Evolutionary conservation across 2,113 vertebrate species (phyloP).

Genomic region (Odontophorus gujanensis): DNA sequence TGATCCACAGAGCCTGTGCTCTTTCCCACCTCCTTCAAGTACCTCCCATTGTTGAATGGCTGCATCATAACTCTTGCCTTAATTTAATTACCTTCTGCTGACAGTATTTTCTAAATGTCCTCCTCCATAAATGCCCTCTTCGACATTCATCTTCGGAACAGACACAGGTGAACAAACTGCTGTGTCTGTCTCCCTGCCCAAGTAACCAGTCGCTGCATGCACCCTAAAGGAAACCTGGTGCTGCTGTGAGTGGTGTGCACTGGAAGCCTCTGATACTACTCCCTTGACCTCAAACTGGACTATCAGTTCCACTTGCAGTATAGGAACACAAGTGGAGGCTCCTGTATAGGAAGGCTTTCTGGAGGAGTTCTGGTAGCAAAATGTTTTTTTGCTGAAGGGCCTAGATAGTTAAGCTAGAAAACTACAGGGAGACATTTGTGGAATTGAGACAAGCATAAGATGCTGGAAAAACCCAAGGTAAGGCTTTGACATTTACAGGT

Average conservation of each 20-base stretch:
- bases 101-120: background rate
- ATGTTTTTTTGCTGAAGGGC: background rate
- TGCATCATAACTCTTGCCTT: background rate
- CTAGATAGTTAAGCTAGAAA: background rate
- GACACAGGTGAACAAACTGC: no score
- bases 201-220: background rate
- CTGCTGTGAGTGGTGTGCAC: background rate
- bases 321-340: fast-evolving
- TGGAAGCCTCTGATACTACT: background rate
- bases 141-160: no score
- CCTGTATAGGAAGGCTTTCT: background rate
- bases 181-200: background rate
- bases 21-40: background rate
- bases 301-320: background rate
- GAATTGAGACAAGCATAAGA: background rate
- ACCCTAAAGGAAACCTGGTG: background rate
- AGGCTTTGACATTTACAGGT: background rate
- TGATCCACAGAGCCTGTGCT: background rate
- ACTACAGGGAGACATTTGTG: background rate
- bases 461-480: background rate
- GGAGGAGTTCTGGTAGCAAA: background rate
- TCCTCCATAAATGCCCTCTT: background rate
- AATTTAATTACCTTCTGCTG: background rate
- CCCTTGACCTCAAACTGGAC: background rate
- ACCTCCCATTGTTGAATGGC: background rate